Evolutionary conservation across 2,113 vertebrate genomes (phyloP).

Genomic region (Psephotus haematonotus): DNA sequence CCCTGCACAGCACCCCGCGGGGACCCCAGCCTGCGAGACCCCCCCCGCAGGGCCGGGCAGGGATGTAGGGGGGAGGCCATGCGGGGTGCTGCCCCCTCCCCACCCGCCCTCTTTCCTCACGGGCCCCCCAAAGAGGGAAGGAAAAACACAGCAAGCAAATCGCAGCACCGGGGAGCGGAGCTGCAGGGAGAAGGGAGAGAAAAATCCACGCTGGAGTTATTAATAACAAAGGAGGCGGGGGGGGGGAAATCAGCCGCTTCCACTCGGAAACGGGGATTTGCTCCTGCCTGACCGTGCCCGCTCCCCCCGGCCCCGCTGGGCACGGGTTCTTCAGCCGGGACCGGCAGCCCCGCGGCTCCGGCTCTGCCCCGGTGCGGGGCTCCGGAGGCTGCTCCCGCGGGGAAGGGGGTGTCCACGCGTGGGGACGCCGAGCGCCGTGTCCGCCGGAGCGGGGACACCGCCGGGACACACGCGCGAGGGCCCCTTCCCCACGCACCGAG

Average conservation of each 20-base stretch:
- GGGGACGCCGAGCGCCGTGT: not conserved
- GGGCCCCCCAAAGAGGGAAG: not conserved
- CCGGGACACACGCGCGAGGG: not conserved
- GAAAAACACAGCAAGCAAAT: not conserved
- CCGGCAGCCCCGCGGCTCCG: not conserved
- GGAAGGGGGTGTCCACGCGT: not conserved
- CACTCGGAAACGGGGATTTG: slow-evolving; percentile 57
- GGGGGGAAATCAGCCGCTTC: slow-evolving; percentile 48
- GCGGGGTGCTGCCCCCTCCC: not conserved
- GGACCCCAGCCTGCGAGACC: slow-evolving; percentile 83
- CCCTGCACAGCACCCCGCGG: slow-evolving; percentile 82
- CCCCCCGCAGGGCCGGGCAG: not conserved
- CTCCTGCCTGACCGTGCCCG: slow-evolving; percentile 11
- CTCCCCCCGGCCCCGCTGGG: not conserved
- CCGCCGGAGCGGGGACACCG: not conserved
- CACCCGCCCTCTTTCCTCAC: not conserved
- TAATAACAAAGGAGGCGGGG: slow-evolving; percentile 51
- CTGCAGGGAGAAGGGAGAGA: not conserved
- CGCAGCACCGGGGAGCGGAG: not conserved
- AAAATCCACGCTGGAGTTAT: slow-evolving; percentile 34
- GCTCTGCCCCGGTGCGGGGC: not conserved
- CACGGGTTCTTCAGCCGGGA: not conserved
- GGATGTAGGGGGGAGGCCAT: not conserved
- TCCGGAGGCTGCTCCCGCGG: not conserved
- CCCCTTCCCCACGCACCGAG: not conserved